Conservation (phyloP, 2,888 invertebrate species). For the Cordilura impudica region DNA sequence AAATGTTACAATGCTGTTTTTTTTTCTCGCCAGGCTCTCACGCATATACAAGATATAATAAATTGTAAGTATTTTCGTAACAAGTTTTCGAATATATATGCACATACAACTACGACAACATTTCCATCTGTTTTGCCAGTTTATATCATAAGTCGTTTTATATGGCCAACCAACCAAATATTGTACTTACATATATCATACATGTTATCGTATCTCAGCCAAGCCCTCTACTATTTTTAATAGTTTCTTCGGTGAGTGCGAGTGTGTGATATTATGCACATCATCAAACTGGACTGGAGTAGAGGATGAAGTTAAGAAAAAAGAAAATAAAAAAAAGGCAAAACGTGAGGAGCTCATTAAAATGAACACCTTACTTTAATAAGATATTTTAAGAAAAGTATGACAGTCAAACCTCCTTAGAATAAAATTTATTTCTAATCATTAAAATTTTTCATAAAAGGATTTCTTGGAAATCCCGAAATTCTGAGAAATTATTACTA, state of each 20-base stretch:
- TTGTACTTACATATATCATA: background rate
- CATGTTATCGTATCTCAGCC: conserved; percentile 7
- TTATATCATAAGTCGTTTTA: background rate
- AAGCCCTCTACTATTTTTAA: conserved; percentile 36
- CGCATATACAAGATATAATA: background rate
- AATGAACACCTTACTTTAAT: conserved; percentile 45
- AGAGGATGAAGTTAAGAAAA: background rate
- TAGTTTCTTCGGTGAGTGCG: background rate
- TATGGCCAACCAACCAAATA: background rate
- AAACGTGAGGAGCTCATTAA: conserved; percentile 57
- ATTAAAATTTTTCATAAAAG: no score
- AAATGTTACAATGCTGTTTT: conserved; percentile 27
- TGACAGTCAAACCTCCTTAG: background rate
- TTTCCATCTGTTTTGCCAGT: background rate
- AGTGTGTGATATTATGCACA: conserved; percentile 9
- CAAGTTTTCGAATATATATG: background rate
- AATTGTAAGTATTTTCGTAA: background rate
- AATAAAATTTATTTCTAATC: no score
- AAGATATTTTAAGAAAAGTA: background rate
- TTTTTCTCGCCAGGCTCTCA: background rate
- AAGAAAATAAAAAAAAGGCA: conserved; percentile 3
- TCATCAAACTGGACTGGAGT: conserved; percentile 24
- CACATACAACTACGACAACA: no score
- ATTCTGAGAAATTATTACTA: no score
- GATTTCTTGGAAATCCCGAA: no score